Base-by-base conservation (phyloP, 2,113 vertebrate species). In the Pongo abelii region DNA sequence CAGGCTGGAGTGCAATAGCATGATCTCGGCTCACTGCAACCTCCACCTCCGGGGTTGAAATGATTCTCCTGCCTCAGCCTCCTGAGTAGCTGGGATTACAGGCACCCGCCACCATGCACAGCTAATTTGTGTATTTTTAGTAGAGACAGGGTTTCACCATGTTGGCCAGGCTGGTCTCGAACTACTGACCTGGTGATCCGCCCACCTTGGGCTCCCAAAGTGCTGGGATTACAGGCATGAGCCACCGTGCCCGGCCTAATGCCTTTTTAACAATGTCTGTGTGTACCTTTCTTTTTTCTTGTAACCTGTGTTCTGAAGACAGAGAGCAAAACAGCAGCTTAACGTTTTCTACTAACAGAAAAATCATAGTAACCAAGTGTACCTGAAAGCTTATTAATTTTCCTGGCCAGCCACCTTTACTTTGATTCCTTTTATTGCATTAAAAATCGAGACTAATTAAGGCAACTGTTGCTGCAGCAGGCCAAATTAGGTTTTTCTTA, bases 361-460 rank as follows among this genome's bases (percentile, higher is more conserved):
- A 98, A 97, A 95, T 85, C 81, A 97, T 74, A 97, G 43, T 50
- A 43, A 89, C 27, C n/a, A 69, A 97, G 20, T 30, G 3, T 72
- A 90, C 95, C 27, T 77, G 94, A 95, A 94, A 89, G 69, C 84
- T 92, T 85, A 55, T 96, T 64, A 97, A 93, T 89, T 98, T 91
- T 94, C 61, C 90, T 97, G 75, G 95, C 90, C 11, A 84, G 46
- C 43, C 92, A 83, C 69, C 89, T 95, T 98, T 80, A 94, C 52
- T 85, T 92, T 98, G 98, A 96, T 96, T 91, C 81, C 85, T 97
- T 98, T 93, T 95, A n/a, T 97, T 85, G 22, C 96, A 95, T 97
- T 96, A 97, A 97, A 98, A 98, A 96, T 64, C 5, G 92, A 98
- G 78, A 97, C 94, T 96, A 97, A 97, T 81, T 52, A 96, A 98